Evolutionary conservation across 2,888 invertebrate species (phyloP), one percentile per base, ranked within the genome.

Genomic region (Drosophila kokeensis): DNA sequence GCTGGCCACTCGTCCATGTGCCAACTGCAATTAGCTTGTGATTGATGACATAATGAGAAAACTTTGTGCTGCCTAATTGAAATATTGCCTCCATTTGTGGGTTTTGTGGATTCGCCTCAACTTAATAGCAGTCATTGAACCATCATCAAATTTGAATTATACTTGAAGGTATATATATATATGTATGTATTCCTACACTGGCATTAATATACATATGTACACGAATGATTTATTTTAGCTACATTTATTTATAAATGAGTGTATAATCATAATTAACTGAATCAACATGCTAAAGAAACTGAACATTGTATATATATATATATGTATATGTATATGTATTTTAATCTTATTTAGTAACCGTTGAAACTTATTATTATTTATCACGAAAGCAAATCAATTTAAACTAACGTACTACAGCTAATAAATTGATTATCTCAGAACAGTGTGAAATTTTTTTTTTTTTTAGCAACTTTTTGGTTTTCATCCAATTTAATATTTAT

Each of bases 371-470:
- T 8, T 21, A 34, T 52, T 52, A 48, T 49, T 32, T 59, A 66
- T 66, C 48, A 65, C 54, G 54, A 54, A 48, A 65, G 30, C 36
- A 42, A 38, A 18, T 30, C n/a, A 24, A 48, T 13, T 27, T 10
- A 30, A 29, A 5, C 5, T 34, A 27, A 34, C 11, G 18, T 4
- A 21, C 15, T 13, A n/a, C 13, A 40, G 27, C 8, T 57, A 29
- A 29, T 15, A 30, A 29, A 40, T 29, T n/a, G 29, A 29, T 21
- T n/a, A 40, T 40, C 40, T 29, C n/a, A 29, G 13, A 29, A 50
- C 50, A 50, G 27, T 13, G 18, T 27, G 6, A 49, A 18, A 3
- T 13, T 24, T 2, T 24, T 50, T 50, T 30, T 45, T 21, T 40
- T 29, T 50, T n/a, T 48, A 13, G 42, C 8, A 38, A 38, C 18